phyloP scores from a whole-genome alignment of 23 tunicate species.

The Pegea sp. region DNA sequence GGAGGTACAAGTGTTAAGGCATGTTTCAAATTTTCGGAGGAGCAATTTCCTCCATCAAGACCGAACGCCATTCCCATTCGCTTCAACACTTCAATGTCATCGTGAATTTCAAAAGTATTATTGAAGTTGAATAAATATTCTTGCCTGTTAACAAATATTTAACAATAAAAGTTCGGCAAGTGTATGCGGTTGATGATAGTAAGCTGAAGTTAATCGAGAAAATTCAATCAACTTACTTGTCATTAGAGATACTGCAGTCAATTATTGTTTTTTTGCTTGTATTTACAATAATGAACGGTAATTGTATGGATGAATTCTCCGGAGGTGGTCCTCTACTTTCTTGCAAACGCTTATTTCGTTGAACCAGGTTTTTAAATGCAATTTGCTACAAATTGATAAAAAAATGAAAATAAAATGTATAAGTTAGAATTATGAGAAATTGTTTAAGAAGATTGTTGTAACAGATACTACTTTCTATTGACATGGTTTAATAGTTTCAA shows the following conservation, averaged over 20 bases:
- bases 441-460: not conserved
- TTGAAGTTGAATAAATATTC: conserved; percentile 95
- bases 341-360: conserved; percentile 58
- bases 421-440: too few relatives aligned
- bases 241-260: conserved; percentile 97
- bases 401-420: not conserved
- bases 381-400: conserved; percentile 46
- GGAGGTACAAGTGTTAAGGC: conserved; percentile 69
- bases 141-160: conserved; percentile 25
- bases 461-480: not conserved
- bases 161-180: too few relatives aligned
- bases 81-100: conserved; percentile 94
- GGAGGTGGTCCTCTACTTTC: conserved; percentile 66
- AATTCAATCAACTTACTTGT: conserved; percentile 31
- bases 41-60: conserved; percentile 46
- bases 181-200: too few relatives aligned
- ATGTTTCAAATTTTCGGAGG: conserved; percentile 25
- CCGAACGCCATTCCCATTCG: conserved; percentile 98
- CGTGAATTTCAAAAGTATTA: conserved; percentile 95
- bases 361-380: conserved; percentile 82
- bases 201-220: not conserved
- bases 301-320: conserved; percentile 75
- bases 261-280: conserved; percentile 95
- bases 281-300: conserved; percentile 96
- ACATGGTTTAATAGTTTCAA: too few relatives aligned